These are phyloP conservation scores for Sminthurinus aureus DNA, from an alignment of 2,888 invertebrate genomes.

Conservation along the genomic window DNA sequence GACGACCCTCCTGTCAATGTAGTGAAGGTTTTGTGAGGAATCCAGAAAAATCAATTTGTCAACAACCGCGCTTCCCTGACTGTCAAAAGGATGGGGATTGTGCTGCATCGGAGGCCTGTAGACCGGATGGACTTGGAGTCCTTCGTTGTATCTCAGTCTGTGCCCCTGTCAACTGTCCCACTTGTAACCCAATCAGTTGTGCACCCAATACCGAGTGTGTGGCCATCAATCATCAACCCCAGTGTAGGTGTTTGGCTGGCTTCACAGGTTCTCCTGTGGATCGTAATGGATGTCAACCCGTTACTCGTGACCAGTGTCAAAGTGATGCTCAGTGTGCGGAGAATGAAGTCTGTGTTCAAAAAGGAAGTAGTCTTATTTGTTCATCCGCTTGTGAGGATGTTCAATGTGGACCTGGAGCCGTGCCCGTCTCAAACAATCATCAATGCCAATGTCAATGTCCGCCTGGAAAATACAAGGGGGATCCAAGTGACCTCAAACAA, in stretches of 20 bases:
- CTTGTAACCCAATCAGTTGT: conserved; percentile 62
- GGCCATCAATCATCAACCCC: conserved; percentile 62
- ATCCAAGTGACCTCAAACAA: conserved; percentile 75
- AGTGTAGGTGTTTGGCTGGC: conserved; percentile 84
- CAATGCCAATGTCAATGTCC: conserved; percentile 90
- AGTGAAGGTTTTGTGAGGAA: conserved; percentile 80
- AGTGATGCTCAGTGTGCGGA: conserved; percentile 84
- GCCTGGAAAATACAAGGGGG: conserved; percentile 83
- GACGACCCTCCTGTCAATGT: conserved; percentile 81
- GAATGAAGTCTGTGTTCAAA: conserved; percentile 77
- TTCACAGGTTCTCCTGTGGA: conserved; percentile 90
- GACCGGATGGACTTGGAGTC: conserved; percentile 84
- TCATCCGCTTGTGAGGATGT: conserved; percentile 79
- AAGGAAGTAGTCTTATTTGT: conserved; percentile 71
- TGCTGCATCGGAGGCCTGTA: conserved; percentile 74
- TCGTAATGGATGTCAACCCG: conserved; percentile 81
- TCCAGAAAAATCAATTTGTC: conserved; percentile 80
- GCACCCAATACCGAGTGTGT: conserved; percentile 79
- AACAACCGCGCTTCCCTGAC: conserved; percentile 86
- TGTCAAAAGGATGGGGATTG: conserved; percentile 78
- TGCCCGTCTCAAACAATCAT: conserved; percentile 89
- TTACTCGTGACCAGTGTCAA: conserved; percentile 77
- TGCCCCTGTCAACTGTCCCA: conserved; percentile 80
- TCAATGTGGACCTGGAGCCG: conserved; percentile 83
- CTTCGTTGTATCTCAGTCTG: conserved; percentile 83